Evolutionary conservation across 1,140 invertebrate species (phyloP).

Genomic region (Bombus impatiens): DNA sequence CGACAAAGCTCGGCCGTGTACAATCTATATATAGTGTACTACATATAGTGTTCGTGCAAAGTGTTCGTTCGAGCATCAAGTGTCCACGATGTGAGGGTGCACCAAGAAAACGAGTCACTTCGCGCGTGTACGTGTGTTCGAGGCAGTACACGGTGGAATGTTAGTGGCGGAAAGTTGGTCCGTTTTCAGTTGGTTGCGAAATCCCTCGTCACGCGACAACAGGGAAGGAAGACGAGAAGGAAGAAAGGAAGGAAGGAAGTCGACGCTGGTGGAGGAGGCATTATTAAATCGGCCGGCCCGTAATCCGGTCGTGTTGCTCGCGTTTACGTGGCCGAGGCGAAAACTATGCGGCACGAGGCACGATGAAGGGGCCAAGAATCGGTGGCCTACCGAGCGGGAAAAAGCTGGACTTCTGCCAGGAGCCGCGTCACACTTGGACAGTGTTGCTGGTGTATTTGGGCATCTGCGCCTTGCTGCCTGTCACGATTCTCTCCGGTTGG

Average conservation of each 20-base stretch:
- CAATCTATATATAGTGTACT: too few relatives aligned
- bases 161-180: not conserved
- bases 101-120: not conserved
- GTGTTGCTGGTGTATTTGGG: slow-evolving; percentile 74
- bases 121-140: not conserved
- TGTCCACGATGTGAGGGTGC: slow-evolving; percentile 7
- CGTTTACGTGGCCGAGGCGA: slow-evolving; percentile 77
- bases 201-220: slow-evolving; percentile 38
- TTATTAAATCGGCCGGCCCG: slow-evolving; percentile 75
- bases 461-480: slow-evolving; percentile 75
- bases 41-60: not conserved
- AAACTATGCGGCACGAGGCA: slow-evolving; percentile 77
- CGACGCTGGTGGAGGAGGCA: slow-evolving; percentile 43
- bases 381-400: slow-evolving; percentile 75
- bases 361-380: slow-evolving; percentile 79
- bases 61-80: not conserved
- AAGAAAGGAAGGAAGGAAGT: slow-evolving; percentile 36
- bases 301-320: slow-evolving; percentile 72
- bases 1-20: not conserved
- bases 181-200: slow-evolving; percentile 54
- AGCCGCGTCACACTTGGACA: slow-evolving; percentile 72
- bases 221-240: slow-evolving; percentile 24
- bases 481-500: slow-evolving; percentile 76
- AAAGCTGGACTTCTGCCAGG: slow-evolving; percentile 75
- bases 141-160: not conserved